phyloP scores from a whole-genome alignment of 2,888 invertebrate genomes.

The Alcis repandata region DNA sequence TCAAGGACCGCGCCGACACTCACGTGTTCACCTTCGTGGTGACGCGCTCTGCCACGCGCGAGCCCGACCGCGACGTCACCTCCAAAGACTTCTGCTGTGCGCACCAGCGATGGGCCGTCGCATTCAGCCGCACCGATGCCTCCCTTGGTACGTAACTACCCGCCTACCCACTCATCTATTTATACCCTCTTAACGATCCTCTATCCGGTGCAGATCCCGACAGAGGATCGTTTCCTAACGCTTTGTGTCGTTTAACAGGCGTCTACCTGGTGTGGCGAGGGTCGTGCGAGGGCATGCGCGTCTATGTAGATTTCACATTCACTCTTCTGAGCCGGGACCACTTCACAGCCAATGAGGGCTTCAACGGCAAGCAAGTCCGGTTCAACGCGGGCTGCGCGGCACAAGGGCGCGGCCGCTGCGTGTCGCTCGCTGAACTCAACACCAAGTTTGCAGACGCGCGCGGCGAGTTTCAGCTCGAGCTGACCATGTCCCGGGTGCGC shows the following conservation, averaged over 20 bases:
- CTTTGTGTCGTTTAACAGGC: slow-evolving; percentile 81
- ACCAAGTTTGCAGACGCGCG: slow-evolving; percentile 92
- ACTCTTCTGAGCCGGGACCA: slow-evolving; percentile 93
- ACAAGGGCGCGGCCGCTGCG: slow-evolving; percentile 91
- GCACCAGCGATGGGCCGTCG: slow-evolving; percentile 93
- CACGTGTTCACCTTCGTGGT: slow-evolving; percentile 95
- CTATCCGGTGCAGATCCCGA: not conserved
- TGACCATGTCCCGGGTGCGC: slow-evolving; percentile 91
- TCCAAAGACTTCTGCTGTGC: slow-evolving; percentile 94
- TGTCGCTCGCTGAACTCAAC: slow-evolving; percentile 90
- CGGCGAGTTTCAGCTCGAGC: slow-evolving; percentile 93
- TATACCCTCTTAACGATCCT: not conserved
- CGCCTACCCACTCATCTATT: not conserved
- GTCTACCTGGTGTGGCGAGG: slow-evolving; percentile 93
- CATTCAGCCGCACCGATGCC: slow-evolving; percentile 91
- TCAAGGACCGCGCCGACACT: slow-evolving; percentile 93
- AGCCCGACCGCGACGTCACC: slow-evolving; percentile 92
- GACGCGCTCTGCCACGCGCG: slow-evolving; percentile 91
- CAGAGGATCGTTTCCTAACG: not conserved
- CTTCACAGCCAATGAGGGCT: slow-evolving; percentile 93
- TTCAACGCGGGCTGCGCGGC: slow-evolving; percentile 90
- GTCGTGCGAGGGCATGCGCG: slow-evolving; percentile 91
- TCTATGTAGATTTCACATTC: slow-evolving; percentile 93
- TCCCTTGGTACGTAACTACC: slow-evolving; percentile 84
- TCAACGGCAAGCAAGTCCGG: slow-evolving; percentile 91